Evolutionary conservation across 1,140 invertebrate genomes (phyloP).

Genomic region (Drosophila bifasciata): DNA sequence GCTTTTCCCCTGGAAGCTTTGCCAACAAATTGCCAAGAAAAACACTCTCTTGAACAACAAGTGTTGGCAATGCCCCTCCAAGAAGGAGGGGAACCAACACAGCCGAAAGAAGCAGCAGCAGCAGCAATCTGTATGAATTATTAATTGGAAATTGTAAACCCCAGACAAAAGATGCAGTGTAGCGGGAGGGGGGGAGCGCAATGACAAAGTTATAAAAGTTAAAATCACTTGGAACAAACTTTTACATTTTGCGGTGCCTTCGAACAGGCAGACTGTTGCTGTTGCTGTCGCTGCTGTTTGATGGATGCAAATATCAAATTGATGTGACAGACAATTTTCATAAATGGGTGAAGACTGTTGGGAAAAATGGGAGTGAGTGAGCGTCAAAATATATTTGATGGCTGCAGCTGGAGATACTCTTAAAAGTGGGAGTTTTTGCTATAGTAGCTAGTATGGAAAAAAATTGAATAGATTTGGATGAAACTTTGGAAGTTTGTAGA

Average conservation of each 20-base stretch:
- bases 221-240: slow-evolving; percentile 69
- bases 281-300: slow-evolving; percentile 20
- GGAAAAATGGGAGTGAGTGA: not conserved
- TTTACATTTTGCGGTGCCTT: slow-evolving; percentile 70
- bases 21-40: slow-evolving; percentile 73
- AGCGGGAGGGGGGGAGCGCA: not conserved
- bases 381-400: slow-evolving; percentile 25
- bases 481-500: too few species aligned
- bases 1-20: slow-evolving; percentile 22
- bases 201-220: slow-evolving; percentile 56
- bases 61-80: slow-evolving; percentile 41
- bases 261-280: slow-evolving; percentile 36
- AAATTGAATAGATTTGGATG: too few species aligned
- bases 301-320: slow-evolving; percentile 65
- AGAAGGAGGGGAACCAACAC: slow-evolving; percentile 9
- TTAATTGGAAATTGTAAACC: slow-evolving; percentile 73
- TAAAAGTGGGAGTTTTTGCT: slow-evolving; percentile 29
- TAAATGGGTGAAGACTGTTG: slow-evolving; percentile 40
- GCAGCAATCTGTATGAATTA: slow-evolving; percentile 72
- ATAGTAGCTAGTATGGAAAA: too few species aligned
- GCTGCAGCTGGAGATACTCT: slow-evolving; percentile 30
- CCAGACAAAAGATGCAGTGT: slow-evolving; percentile 24
- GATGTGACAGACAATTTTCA: slow-evolving; percentile 63
- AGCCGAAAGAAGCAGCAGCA: slow-evolving; percentile 19
- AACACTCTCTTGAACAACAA: slow-evolving; percentile 70